Evolutionary conservation across 2,113 vertebrate species (phyloP).

Genomic region (Aix galericulata): DNA sequence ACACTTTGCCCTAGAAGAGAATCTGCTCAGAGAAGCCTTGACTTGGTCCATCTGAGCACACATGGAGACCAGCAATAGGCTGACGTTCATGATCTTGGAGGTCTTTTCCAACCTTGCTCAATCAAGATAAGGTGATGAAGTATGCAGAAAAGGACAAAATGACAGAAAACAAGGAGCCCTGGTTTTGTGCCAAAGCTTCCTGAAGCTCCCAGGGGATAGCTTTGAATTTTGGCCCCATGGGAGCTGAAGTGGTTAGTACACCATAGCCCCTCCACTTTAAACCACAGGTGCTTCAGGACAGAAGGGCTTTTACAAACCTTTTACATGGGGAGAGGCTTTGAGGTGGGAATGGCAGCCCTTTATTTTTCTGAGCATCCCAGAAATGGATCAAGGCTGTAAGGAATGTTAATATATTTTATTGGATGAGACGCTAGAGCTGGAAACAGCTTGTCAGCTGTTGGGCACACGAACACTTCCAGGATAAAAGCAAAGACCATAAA

Average conservation of each 20-base stretch:
- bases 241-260: background rate
- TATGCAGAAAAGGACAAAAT: background rate
- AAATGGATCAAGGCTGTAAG: background rate
- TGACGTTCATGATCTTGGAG: background rate
- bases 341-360: background rate
- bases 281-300: background rate
- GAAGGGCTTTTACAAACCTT: background rate
- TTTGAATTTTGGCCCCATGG: background rate
- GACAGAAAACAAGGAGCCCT: background rate
- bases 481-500: conserved; percentile 15
- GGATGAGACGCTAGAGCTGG: conserved; percentile 1
- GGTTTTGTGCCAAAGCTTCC: background rate
- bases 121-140: background rate
- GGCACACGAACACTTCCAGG: background rate
- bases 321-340: background rate
- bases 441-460: conserved; percentile 27
- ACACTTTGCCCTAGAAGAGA: background rate
- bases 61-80: background rate
- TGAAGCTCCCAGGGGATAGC: background rate
- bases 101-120: too few relatives aligned
- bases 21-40: background rate
- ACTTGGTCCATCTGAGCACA: background rate
- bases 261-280: background rate
- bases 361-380: conserved; percentile 28
- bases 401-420: conserved; percentile 51